Evolutionary conservation across 2,888 invertebrate genomes (phyloP).

Genomic region (Andricus curvator): DNA sequence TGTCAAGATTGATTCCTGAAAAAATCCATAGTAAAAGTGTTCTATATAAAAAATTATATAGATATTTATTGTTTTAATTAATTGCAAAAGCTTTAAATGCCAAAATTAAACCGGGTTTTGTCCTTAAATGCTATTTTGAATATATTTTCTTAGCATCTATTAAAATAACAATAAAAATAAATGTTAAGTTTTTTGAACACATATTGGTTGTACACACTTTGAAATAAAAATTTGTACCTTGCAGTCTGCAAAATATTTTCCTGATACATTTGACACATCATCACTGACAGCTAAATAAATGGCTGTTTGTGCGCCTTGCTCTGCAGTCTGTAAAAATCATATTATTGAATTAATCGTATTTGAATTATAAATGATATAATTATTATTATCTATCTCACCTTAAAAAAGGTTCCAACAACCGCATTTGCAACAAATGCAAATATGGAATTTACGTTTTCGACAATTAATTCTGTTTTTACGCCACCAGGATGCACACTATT

Average conservation of each 20-base stretch:
- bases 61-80: too few relatives aligned
- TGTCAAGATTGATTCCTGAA: slow-evolving; percentile 80
- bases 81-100: too few relatives aligned
- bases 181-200: too few relatives aligned
- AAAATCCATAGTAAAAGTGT: slow-evolving; percentile 84
- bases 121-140: too few relatives aligned
- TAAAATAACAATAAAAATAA: too few relatives aligned
- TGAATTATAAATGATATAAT: background rate
- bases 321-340: slow-evolving; percentile 83
- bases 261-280: slow-evolving; percentile 84
- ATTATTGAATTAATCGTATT: background rate
- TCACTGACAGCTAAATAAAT: slow-evolving; percentile 88
- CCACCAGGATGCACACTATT: slow-evolving; percentile 76
- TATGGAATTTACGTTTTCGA: too few relatives aligned
- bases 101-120: too few relatives aligned
- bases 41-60: too few relatives aligned
- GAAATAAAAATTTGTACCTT: slow-evolving; percentile 72
- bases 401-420: too few relatives aligned
- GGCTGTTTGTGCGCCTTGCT: slow-evolving; percentile 90
- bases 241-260: slow-evolving; percentile 91
- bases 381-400: too few relatives aligned
- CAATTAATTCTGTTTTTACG: slow-evolving; percentile 84
- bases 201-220: slow-evolving; percentile 67
- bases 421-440: too few relatives aligned
- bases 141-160: too few relatives aligned